phyloP scores from a whole-genome alignment of 2,888 invertebrate species.

The Sympetrum striolatum region DNA sequence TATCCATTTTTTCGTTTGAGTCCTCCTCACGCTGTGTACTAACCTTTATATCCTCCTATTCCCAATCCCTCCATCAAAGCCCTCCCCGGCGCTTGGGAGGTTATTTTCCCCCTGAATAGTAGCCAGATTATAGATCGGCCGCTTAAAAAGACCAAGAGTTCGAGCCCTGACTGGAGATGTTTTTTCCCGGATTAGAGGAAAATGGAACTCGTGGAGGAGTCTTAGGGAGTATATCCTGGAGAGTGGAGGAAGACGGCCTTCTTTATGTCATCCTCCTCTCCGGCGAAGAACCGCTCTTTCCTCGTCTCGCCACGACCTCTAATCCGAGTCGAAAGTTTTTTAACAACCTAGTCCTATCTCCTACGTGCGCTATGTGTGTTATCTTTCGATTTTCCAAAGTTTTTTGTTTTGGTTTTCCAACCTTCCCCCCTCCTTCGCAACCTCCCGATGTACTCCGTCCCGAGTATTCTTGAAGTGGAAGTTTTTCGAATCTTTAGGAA shows the following conservation, averaged over 20 bases:
- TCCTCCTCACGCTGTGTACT: neutral
- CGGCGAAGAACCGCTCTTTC: neutral
- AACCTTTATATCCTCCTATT: neutral
- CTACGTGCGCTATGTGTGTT: neutral
- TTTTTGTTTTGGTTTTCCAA: neutral
- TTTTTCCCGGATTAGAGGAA: neutral
- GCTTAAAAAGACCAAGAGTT: neutral
- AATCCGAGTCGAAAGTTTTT: neutral
- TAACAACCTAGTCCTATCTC: neutral
- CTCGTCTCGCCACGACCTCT: neutral
- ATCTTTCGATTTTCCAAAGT: neutral
- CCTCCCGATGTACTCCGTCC: neutral
- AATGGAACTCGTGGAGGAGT: neutral
- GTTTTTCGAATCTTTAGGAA: slow-evolving; percentile 1
- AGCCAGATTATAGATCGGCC: neutral
- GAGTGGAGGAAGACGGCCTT: neutral
- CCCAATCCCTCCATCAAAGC: neutral
- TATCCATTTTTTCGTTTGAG: neutral
- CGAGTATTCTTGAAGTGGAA: neutral
- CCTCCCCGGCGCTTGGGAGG: too few species aligned
- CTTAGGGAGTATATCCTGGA: neutral
- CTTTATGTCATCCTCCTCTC: neutral
- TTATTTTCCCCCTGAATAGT: neutral
- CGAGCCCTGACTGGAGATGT: neutral
- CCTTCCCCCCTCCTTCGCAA: neutral